Evolutionary conservation across 2,113 vertebrate species (phyloP), one percentile per base, ranked within the genome.

Genomic region (Pagrus major): DNA sequence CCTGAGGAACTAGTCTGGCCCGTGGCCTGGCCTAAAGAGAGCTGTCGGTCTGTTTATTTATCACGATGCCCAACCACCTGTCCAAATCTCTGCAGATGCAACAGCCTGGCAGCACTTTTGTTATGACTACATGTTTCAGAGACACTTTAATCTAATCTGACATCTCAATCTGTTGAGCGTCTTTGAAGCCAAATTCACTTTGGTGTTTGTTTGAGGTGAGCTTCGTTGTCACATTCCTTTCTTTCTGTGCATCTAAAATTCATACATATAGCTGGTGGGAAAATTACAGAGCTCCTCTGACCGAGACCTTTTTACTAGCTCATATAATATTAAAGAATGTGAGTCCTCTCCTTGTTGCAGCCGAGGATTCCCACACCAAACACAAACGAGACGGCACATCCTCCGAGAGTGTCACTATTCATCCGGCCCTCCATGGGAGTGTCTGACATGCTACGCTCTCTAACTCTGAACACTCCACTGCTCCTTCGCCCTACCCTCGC

Each of bases 151-250:
- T 92, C 83, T 88, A 87, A 91, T 91, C 89, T 87, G 87, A 92
- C 89, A 81, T 89, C 82, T 90, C 91, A 92, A 91, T 92, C 92
- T 91, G 92, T 88, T 82, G 75, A 83, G 76, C 59, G n/a, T 87
- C 90, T 91, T 89, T 93, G 86, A 91, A 90, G 88, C 82, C 76
- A 85, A 85, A 84, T 86, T 71, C 76, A 54, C 88, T 75, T 80
- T 79, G 67, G 63, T 82, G 83, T 90, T 81, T 85, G 78, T 86
- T 67, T 55, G 77, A 88, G 81, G 58, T 88, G 63, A 44, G 71
- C 82, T 78, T 69, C 84, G 83, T 87, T 84, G 86, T 81, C 85
- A 87, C 86, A 84, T 87, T 86, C 71, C 80, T 87, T 82, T 81
- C 83, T 86, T 64, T 79, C 33, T 31, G 2, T 31, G 47, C 41